Percentiles rank a stretch among this genome's conserved stretches.
phyloP scores from a whole-genome alignment of 2,797 vertebrate species.

The Amblyraja radiata region DNA sequence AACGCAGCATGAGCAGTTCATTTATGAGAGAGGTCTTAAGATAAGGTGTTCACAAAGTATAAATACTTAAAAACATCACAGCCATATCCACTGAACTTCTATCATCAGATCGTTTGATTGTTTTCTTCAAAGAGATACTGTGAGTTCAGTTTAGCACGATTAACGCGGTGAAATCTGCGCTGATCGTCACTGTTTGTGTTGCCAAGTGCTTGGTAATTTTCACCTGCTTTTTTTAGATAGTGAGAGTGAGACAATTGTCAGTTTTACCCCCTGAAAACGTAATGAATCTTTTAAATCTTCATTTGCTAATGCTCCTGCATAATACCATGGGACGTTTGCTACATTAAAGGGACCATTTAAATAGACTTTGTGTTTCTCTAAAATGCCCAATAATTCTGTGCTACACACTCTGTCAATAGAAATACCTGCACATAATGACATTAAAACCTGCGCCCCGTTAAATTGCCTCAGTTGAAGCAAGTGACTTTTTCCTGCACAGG shows the following conservation, averaged over 20 bases:
- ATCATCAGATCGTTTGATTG: neutral
- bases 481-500: neutral
- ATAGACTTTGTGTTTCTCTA: too few species aligned
- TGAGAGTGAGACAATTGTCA: neutral
- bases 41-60: neutral
- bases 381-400: neutral
- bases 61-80: neutral
- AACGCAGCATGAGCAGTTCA: too few species aligned
- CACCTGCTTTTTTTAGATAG: neutral
- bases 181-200: neutral
- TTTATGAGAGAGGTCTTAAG: neutral
- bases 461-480: neutral
- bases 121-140: neutral
- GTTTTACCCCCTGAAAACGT: neutral
- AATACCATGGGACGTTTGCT: too few species aligned
- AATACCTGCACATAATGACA: too few species aligned
- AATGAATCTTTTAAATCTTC: too few species aligned
- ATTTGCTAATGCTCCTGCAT: too few species aligned
- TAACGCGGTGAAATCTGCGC: neutral
- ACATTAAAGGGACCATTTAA: too few species aligned
- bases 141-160: neutral
- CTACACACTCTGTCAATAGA: neutral
- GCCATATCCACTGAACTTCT: neutral
- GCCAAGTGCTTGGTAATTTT: neutral
- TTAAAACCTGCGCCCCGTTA: neutral